Percentiles rank a stretch among this genome's conserved stretches.
These are phyloP conservation scores for Homalodisca vitripennis DNA, from an alignment of 1,140 invertebrate genomes.

Conservation along the genomic window DNA sequence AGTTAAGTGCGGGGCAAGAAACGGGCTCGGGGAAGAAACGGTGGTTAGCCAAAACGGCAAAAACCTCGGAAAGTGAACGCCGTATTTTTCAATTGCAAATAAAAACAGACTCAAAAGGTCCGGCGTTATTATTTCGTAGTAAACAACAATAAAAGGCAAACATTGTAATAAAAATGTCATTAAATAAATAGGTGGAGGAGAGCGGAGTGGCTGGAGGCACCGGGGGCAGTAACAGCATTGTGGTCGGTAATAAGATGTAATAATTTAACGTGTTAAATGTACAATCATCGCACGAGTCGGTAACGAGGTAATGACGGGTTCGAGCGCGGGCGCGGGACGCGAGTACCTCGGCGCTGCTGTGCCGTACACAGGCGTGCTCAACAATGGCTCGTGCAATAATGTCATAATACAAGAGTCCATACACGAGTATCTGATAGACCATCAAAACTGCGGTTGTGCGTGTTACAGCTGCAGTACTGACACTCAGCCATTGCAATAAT, in stretches of 20 bases:
- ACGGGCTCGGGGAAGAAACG: conserved; percentile 1
- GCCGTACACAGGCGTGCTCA: too few relatives aligned
- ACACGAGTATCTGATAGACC: too few relatives aligned
- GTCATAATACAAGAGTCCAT: too few relatives aligned
- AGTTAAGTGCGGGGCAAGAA: background rate
- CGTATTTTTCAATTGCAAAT: conserved; percentile 25
- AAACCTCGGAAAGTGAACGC: conserved; percentile 14
- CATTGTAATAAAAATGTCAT: conserved; percentile 25
- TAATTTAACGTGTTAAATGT: conserved; percentile 26
- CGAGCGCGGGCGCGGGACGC: background rate
- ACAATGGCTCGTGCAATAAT: too few relatives aligned
- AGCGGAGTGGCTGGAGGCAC: background rate
- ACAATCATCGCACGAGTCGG: conserved; percentile 19
- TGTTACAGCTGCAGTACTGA: too few relatives aligned
- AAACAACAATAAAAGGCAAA: conserved; percentile 26
- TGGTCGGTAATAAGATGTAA: conserved; percentile 21
- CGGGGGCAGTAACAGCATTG: conserved; percentile 3
- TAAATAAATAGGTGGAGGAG: conserved; percentile 12
- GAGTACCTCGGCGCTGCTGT: background rate
- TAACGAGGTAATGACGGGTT: conserved; percentile 19
- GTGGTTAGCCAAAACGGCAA: conserved; percentile 22
- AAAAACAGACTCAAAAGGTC: conserved; percentile 23
- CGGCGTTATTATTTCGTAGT: conserved; percentile 25
- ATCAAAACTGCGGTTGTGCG: too few relatives aligned
- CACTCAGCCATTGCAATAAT: too few relatives aligned